phyloP scores from a whole-genome alignment of 2,888 invertebrate species.

The Anoplius nigerrimus region DNA sequence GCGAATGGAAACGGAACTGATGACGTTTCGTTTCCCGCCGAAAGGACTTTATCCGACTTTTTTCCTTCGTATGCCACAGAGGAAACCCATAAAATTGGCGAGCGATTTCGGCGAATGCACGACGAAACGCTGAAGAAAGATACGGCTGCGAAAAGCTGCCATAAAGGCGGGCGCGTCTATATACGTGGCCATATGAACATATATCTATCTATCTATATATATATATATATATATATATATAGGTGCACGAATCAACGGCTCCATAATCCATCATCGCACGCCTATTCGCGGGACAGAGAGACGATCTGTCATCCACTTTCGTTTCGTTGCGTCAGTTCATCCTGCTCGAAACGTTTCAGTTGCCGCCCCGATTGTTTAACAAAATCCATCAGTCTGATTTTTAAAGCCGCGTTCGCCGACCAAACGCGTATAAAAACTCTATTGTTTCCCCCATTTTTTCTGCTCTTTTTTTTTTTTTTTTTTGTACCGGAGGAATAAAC shows the following conservation, averaged over 20 bases:
- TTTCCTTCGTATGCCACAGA: background rate
- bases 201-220: background rate
- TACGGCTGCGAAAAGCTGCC: constrained; percentile 33
- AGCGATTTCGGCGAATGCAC: constrained; percentile 57
- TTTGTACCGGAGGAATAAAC: no score
- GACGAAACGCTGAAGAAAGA: constrained; percentile 47
- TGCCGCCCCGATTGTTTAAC: constrained; percentile 31
- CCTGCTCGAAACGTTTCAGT: constrained; percentile 49
- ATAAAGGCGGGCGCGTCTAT: constrained; percentile 41
- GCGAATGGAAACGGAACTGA: no score
- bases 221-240: constrained; percentile 19
- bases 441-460: no score
- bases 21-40: no score
- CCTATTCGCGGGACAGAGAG: constrained; percentile 64
- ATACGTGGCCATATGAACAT: background rate
- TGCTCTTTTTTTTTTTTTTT: no score
- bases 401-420: background rate
- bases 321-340: constrained; percentile 63
- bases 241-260: constrained; percentile 49
- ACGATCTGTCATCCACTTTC: constrained; percentile 71
- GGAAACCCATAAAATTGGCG: constrained; percentile 64
- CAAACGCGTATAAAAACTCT: background rate
- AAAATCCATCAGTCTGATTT: constrained; percentile 2
- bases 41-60: no score
- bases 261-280: constrained; percentile 72